Evolutionary conservation across 2,113 vertebrate species (phyloP).

Genomic region (Rhipidura dahli): DNA sequence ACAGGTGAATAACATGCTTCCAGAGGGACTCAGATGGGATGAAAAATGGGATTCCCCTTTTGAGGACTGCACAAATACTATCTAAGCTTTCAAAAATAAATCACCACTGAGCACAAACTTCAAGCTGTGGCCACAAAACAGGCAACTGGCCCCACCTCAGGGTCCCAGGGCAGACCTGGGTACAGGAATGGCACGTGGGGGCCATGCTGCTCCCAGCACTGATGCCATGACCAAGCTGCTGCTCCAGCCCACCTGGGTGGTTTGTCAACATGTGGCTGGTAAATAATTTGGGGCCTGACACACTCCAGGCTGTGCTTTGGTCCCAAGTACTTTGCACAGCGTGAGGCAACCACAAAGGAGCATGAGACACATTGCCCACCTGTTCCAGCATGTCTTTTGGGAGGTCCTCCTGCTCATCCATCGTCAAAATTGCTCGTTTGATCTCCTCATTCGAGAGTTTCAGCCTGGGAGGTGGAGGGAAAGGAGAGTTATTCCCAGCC

Average conservation of each 20-base stretch:
- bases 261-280: neutral
- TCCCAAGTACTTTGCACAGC: fast-evolving
- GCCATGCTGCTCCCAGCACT: neutral
- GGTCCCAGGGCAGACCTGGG: neutral
- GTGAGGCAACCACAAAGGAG: fast-evolving
- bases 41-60: neutral
- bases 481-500: neutral
- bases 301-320: fast-evolving
- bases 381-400: slow-evolving; percentile 99
- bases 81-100: neutral
- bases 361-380: slow-evolving; percentile 57
- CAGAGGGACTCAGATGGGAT: neutral
- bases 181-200: neutral
- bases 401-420: slow-evolving; percentile 98
- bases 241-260: neutral
- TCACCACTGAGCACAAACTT: neutral
- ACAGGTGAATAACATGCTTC: neutral
- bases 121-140: neutral
- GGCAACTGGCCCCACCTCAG: neutral
- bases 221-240: neutral
- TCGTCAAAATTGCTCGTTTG: slow-evolving; percentile 94
- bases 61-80: neutral
- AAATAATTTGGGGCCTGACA: neutral
- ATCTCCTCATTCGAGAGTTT: slow-evolving; percentile 98
- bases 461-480: slow-evolving; percentile 76